A percentile compares a stretch with the other conserved stretches of the same genome.
These are phyloP conservation scores for Sphaeridia pumilis DNA, from an alignment of 2,888 invertebrate species.

Conservation along the genomic window DNA sequence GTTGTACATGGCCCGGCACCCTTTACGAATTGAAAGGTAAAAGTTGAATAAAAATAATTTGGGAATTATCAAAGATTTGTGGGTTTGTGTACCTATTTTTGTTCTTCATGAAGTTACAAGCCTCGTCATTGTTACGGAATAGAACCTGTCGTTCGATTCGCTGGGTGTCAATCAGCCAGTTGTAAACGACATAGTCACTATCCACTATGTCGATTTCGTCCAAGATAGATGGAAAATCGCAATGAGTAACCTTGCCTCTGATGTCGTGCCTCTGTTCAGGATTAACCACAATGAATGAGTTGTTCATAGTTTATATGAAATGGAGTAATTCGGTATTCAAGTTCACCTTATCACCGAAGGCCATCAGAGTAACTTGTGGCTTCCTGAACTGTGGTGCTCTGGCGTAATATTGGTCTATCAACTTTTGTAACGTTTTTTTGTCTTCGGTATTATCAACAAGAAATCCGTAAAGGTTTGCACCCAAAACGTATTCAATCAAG, in stretches of 20 bases:
- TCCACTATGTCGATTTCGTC: constrained; percentile 54
- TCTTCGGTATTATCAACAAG: constrained; percentile 23
- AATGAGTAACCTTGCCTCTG: neutral
- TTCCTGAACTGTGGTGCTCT: neutral
- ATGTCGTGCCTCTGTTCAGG: constrained; percentile 16
- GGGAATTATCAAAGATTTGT: neutral
- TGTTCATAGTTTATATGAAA: neutral
- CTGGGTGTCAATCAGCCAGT: constrained; percentile 70
- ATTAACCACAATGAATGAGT: neutral
- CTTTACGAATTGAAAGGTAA: neutral
- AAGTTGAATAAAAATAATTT: no score
- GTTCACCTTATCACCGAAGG: neutral
- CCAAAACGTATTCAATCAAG: constrained; percentile 22
- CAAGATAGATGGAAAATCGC: constrained; percentile 46
- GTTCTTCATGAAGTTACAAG: constrained; percentile 56
- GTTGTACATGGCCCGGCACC: neutral
- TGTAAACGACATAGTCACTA: constrained; percentile 62
- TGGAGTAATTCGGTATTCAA: neutral
- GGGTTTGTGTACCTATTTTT: neutral
- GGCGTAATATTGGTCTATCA: constrained; percentile 11
- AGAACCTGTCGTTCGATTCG: constrained; percentile 62
- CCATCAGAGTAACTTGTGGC: constrained; percentile 1
- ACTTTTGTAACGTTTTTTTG: constrained; percentile 7
- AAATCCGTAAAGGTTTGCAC: constrained; percentile 9
- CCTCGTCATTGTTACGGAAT: constrained; percentile 56